Evolutionary conservation across 2,888 invertebrate species (phyloP).

Genomic region (Holacanthella duospinosa): DNA sequence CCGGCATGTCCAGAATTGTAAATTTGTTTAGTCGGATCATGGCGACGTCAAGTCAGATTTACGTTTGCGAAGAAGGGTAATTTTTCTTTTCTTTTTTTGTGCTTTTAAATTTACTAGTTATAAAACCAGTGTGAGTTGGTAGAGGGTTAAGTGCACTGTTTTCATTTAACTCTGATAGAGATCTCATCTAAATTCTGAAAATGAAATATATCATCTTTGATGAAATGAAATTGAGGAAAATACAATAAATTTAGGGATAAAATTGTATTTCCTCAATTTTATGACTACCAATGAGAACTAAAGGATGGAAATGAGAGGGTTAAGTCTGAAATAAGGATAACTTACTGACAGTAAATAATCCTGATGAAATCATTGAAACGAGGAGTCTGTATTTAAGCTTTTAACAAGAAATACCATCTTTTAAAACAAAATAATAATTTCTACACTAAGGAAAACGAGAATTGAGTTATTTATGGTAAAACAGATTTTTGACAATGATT

Average conservation of each 20-base stretch:
- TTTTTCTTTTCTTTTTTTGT: not conserved
- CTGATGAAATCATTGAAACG: too few species aligned
- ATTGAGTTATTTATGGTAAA: conserved; percentile 29
- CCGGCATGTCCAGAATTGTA: not conserved
- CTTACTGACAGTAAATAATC: too few species aligned
- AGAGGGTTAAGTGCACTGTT: too few species aligned
- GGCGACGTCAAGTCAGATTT: not conserved
- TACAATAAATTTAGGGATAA: not conserved
- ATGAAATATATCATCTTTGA: conserved; percentile 16
- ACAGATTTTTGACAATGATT: not conserved
- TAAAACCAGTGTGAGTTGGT: too few species aligned
- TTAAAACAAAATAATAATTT: too few species aligned
- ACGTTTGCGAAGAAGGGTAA: not conserved
- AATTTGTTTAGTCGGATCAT: not conserved
- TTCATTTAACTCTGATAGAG: too few species aligned
- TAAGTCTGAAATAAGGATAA: too few species aligned
- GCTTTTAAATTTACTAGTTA: too few species aligned
- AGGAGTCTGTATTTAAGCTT: too few species aligned
- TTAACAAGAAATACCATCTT: too few species aligned
- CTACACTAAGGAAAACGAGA: conserved; percentile 17
- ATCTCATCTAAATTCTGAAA: too few species aligned
- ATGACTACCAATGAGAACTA: too few species aligned
- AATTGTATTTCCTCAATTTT: not conserved
- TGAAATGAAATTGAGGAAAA: conserved; percentile 38
- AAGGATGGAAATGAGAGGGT: not conserved